Conservation (phyloP, 1,140 invertebrate species). For the Leguminivora glycinivorella region DNA sequence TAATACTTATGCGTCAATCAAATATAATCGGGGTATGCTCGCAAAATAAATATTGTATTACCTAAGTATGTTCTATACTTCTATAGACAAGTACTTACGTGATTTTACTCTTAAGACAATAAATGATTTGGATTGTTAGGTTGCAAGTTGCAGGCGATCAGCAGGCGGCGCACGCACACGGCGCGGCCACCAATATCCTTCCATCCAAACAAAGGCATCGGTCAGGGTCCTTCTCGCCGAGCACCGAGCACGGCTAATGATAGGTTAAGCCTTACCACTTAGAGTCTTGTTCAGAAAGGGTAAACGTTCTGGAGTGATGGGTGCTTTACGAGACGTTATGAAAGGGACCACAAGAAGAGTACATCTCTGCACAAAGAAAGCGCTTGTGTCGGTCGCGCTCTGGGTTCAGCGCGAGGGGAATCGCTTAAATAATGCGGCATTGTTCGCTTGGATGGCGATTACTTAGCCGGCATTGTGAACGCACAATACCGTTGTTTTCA, state of each 20-base stretch:
- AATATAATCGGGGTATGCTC: background rate
- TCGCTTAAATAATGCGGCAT: conserved; percentile 1
- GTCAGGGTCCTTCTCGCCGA: background rate
- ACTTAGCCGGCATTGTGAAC: conserved; percentile 11
- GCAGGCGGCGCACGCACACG: background rate
- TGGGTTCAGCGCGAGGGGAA: conserved; percentile 7
- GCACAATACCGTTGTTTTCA: conserved; percentile 17
- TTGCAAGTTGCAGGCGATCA: background rate
- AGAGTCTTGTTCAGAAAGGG: background rate
- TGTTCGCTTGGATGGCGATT: conserved; percentile 4
- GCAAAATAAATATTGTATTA: background rate
- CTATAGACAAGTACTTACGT: background rate
- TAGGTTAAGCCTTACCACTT: background rate
- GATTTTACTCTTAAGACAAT: background rate
- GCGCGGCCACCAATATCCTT: background rate
- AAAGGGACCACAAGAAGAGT: background rate
- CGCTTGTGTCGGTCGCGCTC: background rate
- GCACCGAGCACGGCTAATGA: background rate
- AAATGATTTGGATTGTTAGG: background rate
- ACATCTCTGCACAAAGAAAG: background rate
- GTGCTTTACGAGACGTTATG: background rate
- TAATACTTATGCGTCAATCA: background rate
- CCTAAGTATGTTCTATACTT: background rate
- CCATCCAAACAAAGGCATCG: background rate
- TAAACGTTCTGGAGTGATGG: background rate